Conservation (phyloP, 1,140 invertebrate species). For the Eufriesea mexicana region DNA sequence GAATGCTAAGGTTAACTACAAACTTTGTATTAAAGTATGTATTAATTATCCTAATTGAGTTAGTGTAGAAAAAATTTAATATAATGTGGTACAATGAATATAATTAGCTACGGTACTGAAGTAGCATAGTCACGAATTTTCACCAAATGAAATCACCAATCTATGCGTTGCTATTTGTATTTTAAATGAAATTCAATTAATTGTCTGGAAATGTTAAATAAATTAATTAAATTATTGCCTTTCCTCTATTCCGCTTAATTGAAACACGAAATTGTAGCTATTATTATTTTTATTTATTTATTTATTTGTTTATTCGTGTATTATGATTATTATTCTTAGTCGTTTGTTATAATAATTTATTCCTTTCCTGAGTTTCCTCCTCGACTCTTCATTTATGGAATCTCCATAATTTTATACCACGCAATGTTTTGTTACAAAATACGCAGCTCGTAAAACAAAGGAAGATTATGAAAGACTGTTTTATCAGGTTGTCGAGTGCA, state of each 20-base stretch:
- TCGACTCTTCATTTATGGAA: not conserved
- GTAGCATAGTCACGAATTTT: not conserved
- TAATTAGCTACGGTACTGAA: not conserved
- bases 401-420: not conserved
- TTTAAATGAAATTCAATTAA: too few relatives aligned
- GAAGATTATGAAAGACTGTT: not conserved
- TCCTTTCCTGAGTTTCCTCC: too few relatives aligned
- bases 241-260: too few relatives aligned
- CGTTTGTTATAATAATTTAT: too few relatives aligned
- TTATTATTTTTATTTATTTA: too few relatives aligned
- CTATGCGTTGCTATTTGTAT: too few relatives aligned
- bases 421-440: not conserved
- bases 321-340: too few relatives aligned
- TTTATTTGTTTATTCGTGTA: too few relatives aligned
- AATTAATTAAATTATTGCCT: too few relatives aligned
- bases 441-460: not conserved
- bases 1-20: not conserved
- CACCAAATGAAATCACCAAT: not conserved
- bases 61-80: not conserved
- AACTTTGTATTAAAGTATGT: not conserved
- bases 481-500: not conserved
- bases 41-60: slow-evolving; percentile 16
- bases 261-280: too few relatives aligned
- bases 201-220: too few relatives aligned
- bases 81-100: not conserved